A percentile compares a stretch with the other conserved stretches of the same genome.
phyloP scores from a whole-genome alignment of 2,888 invertebrate genomes.

The Heliothis peltigera region DNA sequence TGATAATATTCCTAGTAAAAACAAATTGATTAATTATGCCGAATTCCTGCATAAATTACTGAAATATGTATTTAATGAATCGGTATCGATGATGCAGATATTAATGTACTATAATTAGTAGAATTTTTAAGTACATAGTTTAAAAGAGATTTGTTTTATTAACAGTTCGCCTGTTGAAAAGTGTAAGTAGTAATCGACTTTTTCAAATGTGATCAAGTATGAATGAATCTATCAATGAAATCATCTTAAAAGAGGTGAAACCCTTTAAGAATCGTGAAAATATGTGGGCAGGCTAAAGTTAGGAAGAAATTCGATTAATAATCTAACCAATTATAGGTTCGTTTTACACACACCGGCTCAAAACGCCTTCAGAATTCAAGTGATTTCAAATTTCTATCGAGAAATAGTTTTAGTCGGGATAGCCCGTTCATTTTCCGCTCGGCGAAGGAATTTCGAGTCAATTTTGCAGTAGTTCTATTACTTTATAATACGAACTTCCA shows the following conservation, averaged over 20 bases:
- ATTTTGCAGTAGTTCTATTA: slow-evolving; percentile 52
- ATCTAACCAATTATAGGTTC: background rate
- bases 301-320: background rate
- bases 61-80: background rate
- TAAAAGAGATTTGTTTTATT: too few relatives aligned
- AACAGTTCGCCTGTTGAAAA: too few relatives aligned
- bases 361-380: slow-evolving; percentile 29
- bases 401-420: slow-evolving; percentile 55
- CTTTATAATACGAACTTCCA: slow-evolving; percentile 51
- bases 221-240: too few relatives aligned
- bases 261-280: too few relatives aligned
- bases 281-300: too few relatives aligned
- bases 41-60: too few relatives aligned
- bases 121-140: too few relatives aligned
- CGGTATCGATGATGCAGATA: background rate
- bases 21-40: too few relatives aligned
- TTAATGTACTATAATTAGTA: too few relatives aligned
- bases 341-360: slow-evolving; percentile 10
- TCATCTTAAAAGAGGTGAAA: too few relatives aligned
- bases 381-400: slow-evolving; percentile 45
- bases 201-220: too few relatives aligned
- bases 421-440: slow-evolving; percentile 61
- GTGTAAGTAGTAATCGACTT: too few relatives aligned
- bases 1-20: background rate
- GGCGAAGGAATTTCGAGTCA: slow-evolving; percentile 60